Conservation (phyloP, 2,797 vertebrate genomes). For the Anabacerthia variegaticeps region DNA sequence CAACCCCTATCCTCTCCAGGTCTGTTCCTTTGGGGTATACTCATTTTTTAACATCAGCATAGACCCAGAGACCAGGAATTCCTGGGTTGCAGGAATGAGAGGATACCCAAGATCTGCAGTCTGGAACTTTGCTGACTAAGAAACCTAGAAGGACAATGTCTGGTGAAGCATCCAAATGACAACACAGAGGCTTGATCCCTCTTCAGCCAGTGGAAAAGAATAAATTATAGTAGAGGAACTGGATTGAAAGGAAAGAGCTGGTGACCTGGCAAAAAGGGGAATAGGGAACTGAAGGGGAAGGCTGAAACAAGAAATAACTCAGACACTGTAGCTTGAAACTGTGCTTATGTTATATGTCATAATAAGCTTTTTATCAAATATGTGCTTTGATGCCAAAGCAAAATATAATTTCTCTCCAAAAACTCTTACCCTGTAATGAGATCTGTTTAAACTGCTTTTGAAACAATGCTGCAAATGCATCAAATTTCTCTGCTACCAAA, state of each 20-base stretch:
- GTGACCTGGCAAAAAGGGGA: neutral
- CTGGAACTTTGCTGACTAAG: neutral
- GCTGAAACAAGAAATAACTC: neutral
- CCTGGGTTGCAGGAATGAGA: neutral
- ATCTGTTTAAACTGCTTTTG: neutral
- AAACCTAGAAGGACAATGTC: neutral
- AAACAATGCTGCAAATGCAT: slow-evolving; percentile 4
- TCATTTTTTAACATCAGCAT: neutral
- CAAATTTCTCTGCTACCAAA: neutral
- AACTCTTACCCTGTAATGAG: neutral
- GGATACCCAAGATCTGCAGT: neutral
- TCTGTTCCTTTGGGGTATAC: neutral
- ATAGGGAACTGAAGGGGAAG: neutral
- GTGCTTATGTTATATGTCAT: neutral
- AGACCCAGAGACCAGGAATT: neutral
- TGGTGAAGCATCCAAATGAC: neutral
- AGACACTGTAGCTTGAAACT: neutral
- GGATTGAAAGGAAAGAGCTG: neutral
- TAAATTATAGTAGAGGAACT: neutral
- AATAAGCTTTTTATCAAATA: neutral
- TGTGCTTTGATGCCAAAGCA: neutral
- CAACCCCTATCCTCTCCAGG: neutral
- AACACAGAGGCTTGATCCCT: neutral
- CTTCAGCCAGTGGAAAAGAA: neutral
- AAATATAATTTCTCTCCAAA: neutral